Base-by-base conservation (phyloP, 2,888 invertebrate species). In the Ectemnius cavifrons region DNA sequence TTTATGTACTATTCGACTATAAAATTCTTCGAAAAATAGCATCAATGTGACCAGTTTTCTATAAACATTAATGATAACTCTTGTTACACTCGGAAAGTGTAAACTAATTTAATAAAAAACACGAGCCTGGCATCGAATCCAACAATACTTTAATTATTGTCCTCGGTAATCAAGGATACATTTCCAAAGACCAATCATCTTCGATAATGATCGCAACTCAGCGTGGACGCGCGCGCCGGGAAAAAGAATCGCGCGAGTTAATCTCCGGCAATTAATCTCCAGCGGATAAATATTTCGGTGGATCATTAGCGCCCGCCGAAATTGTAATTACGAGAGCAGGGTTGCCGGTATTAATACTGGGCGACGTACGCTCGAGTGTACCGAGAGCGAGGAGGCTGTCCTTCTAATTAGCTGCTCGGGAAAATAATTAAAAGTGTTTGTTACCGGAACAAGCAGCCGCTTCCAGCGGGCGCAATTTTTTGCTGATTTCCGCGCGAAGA, bases 391-490 rank as follows among this genome's bases (percentile, higher is more conserved):
- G 6, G 27, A 11, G 11, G 11, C 27, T 37, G 18, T 23, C 37
- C 11, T 45, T 57, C 45, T 65, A 65, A 73, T 73, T 63, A 63
- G 14, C 47, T 16, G 49, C 45, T 56, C 60, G 62, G 37, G 49
- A 66, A 69, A 60, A 56, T 64, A 63, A 27, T 72, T 70, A 65
- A 75, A 65, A 72, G 62, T 61, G 37, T 63, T 67, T 37, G 37
- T 37, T 67, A 45, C 57, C 61, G 63, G 27, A 65, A 16, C 62
- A 63, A 77, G 72, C 66, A 56, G 58, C 49, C 27, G 16, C 45
- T 77, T 72, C 59, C 79, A 66, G 80, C 70, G 80, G 81, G 76
- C 77, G 80, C 81, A 75, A 82, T 83, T 83, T 81, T 83, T 62
- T 37, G 37, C 79, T 79, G 78, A 82, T 77, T 75, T 73, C 73